These are phyloP conservation scores for Drosophila subobscura DNA, from an alignment of 1,140 invertebrate species.

Conservation along the genomic window DNA sequence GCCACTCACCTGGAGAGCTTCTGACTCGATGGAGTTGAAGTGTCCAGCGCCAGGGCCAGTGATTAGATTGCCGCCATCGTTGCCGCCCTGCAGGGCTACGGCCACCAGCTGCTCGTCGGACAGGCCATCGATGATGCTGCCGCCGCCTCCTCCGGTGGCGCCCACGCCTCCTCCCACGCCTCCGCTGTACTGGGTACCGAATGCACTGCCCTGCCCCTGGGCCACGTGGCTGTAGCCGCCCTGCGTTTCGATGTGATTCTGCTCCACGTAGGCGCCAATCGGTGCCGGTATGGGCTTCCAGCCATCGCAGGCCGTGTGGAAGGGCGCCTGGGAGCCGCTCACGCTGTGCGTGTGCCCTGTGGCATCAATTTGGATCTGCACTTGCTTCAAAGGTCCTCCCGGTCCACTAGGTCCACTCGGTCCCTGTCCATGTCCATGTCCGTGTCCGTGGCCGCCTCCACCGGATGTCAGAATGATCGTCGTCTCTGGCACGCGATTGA, in stretches of 20 bases:
- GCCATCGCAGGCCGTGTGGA: conserved; percentile 87
- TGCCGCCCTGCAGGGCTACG: conserved; percentile 68
- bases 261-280: conserved; percentile 72
- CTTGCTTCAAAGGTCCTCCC: conserved; percentile 61
- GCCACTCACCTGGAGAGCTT: conserved; percentile 64
- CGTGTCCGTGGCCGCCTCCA: conserved; percentile 34
- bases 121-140: conserved; percentile 65
- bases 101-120: conserved; percentile 77
- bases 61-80: conserved; percentile 31
- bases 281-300: conserved; percentile 92
- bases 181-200: conserved; percentile 49
- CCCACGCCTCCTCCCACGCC: conserved; percentile 1
- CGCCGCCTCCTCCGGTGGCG: conserved; percentile 10
- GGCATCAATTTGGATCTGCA: conserved; percentile 76
- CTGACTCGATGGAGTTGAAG: conserved; percentile 64
- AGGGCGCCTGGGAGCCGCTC: conserved; percentile 70
- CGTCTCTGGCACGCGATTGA: conserved; percentile 53
- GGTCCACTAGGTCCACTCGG: conserved; percentile 11
- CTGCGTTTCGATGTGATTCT: conserved; percentile 75
- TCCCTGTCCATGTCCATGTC: conserved; percentile 16
- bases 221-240: conserved; percentile 71
- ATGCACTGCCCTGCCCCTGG: conserved; percentile 45
- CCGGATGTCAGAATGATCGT: conserved; percentile 56
- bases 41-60: conserved; percentile 47
- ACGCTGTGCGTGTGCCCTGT: conserved; percentile 76